phyloP scores from a whole-genome alignment of 2,797 vertebrate genomes.

The Aldrovandia affinis region DNA sequence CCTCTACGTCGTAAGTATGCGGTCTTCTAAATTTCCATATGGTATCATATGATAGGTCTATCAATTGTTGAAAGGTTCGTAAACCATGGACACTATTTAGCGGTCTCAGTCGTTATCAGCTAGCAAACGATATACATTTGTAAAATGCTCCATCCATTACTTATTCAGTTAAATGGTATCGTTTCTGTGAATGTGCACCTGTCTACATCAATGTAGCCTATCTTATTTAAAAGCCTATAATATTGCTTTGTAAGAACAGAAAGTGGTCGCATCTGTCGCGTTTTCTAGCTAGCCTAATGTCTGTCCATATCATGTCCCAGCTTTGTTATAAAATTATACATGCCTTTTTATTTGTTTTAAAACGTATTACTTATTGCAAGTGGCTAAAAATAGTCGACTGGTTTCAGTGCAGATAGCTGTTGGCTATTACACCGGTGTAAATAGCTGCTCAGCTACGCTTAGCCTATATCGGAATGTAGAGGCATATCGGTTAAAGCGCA shows the following conservation, averaged over 20 bases:
- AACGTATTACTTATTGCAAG: not conserved
- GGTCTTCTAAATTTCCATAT: constrained; percentile 13
- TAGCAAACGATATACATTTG: not conserved
- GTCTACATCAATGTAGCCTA: not conserved
- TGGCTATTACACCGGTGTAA: not conserved
- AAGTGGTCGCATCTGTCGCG: not conserved
- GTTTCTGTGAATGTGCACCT: not conserved
- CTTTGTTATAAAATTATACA: not conserved
- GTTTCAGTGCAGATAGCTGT: not conserved
- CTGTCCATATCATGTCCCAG: not conserved
- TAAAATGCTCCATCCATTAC: not conserved
- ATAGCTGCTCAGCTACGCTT: not conserved
- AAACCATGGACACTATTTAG: not conserved
- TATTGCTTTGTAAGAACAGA: not conserved
- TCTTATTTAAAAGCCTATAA: not conserved
- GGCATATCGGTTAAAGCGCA: not conserved
- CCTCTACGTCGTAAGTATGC: constrained; percentile 78
- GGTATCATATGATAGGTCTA: constrained; percentile 31
- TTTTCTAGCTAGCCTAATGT: not conserved
- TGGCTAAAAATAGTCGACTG: not conserved
- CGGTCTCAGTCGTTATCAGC: not conserved
- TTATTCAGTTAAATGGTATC: not conserved
- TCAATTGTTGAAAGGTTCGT: not conserved
- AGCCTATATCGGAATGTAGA: not conserved
- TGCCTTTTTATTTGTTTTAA: not conserved